Base-by-base conservation (phyloP, 1,140 invertebrate genomes). In the Ectropis grisescens region DNA sequence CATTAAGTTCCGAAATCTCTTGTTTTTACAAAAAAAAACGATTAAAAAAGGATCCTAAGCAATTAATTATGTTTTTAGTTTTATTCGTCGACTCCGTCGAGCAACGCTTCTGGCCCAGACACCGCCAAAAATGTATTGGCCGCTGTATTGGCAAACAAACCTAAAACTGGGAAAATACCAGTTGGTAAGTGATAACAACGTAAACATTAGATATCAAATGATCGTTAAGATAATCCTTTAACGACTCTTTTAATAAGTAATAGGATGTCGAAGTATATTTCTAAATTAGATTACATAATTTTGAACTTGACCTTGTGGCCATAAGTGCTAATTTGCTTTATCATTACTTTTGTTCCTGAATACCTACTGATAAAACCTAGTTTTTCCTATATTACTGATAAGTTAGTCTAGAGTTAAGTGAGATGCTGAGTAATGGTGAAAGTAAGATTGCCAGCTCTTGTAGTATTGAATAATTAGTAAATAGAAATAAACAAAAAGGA, bases 51-150 rank as follows among this genome's bases (percentile, higher is more conserved):
- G n/a, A n/a, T n/a, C n/a, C n/a, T n/a, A n/a, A n/a, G n/a, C n/a
- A n/a, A n/a, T n/a, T 31, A 26, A 30, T 41, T 32, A 23, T 44
- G 31, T 34, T 59, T 71, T 24, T 61, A 78, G 72, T 54, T 47
- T 48, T 70, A 74, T 44, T 68, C 68, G 3, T 45, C 66, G 25
- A 37, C 49, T n/a, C 29, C 60, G 33, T 40, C 65, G 23, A 61
- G 33, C 41, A 60, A 47, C 47, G 10, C 45, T 24, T 4, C 3
- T 8, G 53, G 66, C 0, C 41, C 49, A 6, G 69, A 81, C 40
- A 36, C 72, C 2, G 80, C 75, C 1, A 81, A 82, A 66, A 81
- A 81, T 71, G 68, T 83, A 30, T 59, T 83, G 51, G 75, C 82
- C 38, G 72, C 74, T 9, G 71, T 82, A 33, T 71, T 83, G 57